These are phyloP conservation scores for Corydoras sp. DNA, from an alignment of 2,113 vertebrate species.

Conservation along the genomic window DNA sequence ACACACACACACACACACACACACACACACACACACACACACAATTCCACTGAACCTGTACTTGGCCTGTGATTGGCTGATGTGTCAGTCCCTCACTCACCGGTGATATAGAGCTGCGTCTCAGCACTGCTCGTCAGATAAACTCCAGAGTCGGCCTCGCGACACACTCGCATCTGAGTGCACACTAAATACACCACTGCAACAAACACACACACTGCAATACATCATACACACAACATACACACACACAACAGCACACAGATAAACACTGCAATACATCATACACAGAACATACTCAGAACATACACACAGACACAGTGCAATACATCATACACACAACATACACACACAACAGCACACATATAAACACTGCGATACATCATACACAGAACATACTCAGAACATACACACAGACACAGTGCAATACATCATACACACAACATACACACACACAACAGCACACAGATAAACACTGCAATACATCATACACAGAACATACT, in stretches of 20 bases:
- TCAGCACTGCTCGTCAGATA: conserved; percentile 88
- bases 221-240: background rate
- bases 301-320: too few relatives aligned
- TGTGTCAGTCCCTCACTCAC: conserved; percentile 51
- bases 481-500: too few relatives aligned
- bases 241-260: too few relatives aligned
- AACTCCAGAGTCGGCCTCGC: conserved; percentile 53
- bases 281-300: too few relatives aligned
- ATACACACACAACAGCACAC: too few relatives aligned
- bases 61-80: background rate
- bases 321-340: too few relatives aligned
- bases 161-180: conserved; percentile 85
- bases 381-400: conserved; percentile 61
- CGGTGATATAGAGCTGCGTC: conserved; percentile 78
- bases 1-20: conserved; percentile 1
- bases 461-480: too few relatives aligned
- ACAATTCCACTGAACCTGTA: background rate
- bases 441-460: too few relatives aligned
- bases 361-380: too few relatives aligned
- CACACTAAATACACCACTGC: conserved; percentile 78
- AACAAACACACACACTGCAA: background rate
- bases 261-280: too few relatives aligned
- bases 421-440: background rate
- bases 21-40: background rate
- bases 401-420: conserved; percentile 52